These are phyloP conservation scores for Notolabrus celidotus DNA, from an alignment of 2,797 vertebrate species.

Conservation along the genomic window DNA sequence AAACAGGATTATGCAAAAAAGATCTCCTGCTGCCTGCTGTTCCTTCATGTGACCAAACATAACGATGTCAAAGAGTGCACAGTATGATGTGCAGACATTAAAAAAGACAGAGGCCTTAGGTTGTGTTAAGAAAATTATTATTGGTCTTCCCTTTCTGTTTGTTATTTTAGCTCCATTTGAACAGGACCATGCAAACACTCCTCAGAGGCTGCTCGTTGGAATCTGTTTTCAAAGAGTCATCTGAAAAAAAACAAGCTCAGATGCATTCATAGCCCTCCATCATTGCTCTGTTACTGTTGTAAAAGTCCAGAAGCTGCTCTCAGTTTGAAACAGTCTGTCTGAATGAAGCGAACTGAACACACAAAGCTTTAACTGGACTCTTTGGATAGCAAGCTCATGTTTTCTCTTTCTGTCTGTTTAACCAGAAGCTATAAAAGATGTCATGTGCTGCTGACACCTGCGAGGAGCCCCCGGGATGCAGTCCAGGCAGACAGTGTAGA, in stretches of 20 bases:
- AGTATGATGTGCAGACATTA: no score
- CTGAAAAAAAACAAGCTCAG: slow-evolving; percentile 20
- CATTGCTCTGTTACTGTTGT: no score
- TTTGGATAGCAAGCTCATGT: slow-evolving; percentile 10
- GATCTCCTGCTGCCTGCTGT: no score
- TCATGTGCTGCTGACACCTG: slow-evolving; percentile 66
- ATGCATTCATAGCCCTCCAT: no score
- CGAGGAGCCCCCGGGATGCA: slow-evolving; percentile 17
- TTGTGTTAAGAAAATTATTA: no score
- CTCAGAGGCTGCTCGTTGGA: slow-evolving; percentile 15
- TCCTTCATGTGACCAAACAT: no score
- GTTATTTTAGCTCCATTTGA: no score
- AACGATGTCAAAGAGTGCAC: no score
- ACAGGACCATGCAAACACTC: no score
- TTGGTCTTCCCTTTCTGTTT: no score
- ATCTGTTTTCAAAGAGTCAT: slow-evolving; percentile 12
- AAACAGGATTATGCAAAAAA: no score
- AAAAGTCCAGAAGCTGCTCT: slow-evolving; percentile 21
- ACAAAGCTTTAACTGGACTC: slow-evolving; percentile 28
- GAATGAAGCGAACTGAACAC: slow-evolving; percentile 6
- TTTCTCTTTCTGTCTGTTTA: slow-evolving; percentile 48
- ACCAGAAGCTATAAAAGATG: slow-evolving; percentile 48
- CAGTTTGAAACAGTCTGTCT: slow-evolving; percentile 3
- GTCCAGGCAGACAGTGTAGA: slow-evolving; percentile 15
- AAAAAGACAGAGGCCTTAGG: no score